Base-by-base conservation (phyloP, 2,888 invertebrate genomes). In the Entomobrya multifasciata region DNA sequence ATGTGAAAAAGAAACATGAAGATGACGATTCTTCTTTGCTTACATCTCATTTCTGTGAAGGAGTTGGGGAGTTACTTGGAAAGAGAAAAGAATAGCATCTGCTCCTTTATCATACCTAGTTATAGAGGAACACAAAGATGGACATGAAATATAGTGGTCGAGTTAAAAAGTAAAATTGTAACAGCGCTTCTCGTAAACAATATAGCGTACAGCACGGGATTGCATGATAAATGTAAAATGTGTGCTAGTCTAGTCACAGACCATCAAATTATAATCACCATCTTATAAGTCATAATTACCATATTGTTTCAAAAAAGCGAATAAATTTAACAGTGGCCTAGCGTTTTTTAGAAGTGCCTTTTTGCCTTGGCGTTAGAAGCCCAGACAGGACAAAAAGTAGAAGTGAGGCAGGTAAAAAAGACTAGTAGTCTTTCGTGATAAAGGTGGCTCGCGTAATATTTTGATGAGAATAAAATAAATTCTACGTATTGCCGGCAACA, bases 401-500 rank as follows among this genome's bases (percentile, higher is more conserved):
- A 65, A 47, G 44, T 44, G 70, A 44, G 47, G 67, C 55, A 15
- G 47, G 17, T 17, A 36, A 36, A 8, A 36, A 4, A 36, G 8
- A 36, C 36, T 6, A 36, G 36, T 36, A 8, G 8, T 36, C 36
- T 36, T 36, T 62, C 36, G 30, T 30, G 13, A 27, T 15, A 60
- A 25, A 27, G 25, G 67, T 67, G 41, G 67, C 41, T 30, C 13
- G 44, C 41, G 36, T 36, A 6, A 6, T 36, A 8, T 36, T 60
- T 60, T 52, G 52, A 17, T 20, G 1, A 70, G 8, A 74, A 13
- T 25, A 74, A 70, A 70, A 74, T 44, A 47, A 55, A 70, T 77
- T 52, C 62, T 62, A 25, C n/a, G 65, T 30, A 77, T 49, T 83
- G 77, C 83, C 83, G 83, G 83, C 83, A 83, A 83, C 83, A 57